Base-by-base conservation (phyloP, 2,888 invertebrate genomes). In the Cybosia mesomella region DNA sequence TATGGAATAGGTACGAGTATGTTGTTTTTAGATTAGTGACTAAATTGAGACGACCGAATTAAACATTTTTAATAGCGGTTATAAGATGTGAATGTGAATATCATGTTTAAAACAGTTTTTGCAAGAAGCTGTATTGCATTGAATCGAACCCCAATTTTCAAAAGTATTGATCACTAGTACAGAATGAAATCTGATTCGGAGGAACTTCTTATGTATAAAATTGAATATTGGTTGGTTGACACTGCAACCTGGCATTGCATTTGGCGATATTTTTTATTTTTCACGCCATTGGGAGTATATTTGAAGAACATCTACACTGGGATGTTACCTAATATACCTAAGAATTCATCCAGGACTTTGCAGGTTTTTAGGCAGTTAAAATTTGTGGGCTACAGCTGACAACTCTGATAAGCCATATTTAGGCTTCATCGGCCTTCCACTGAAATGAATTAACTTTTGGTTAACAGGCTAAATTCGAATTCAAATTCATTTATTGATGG, bases 21-120 rank as follows among this genome's bases (percentile, higher is more conserved):
- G 49, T 57, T 57, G 43, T 28, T 3, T 49, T 62, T 32, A 13
- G 54, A 39, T 66, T 66, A 61, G 39, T 24, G 22, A 53, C n/a
- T 28, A 24, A 18, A 55, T 32, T 32, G n/a, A 43, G 39, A 49
- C 32, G 39, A 57, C 49, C 49, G n/a, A 7, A 49, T 49, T 64
- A 28, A 57, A 15, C 36, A 10, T 9, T 22, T 36, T 54, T 54
- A 18, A 13, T 54, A 54, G 10, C n/a, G 34, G 34, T 21, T 22
- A 36, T 49, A 53, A 34, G 21, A 32, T 32, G 15, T 53, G 54
- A 54, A 32, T 32, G 15, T 53, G 54, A 54, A 11, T 13, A 34
- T 4, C 58, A n/a, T n/a, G 58, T n/a, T 21, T 21, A 32, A 10
- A 13, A 54, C 21, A 21, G 2, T 15, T 32, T 15, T 1, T 53